Conservation (phyloP, 2,797 vertebrate species). For the Poeciliopsis presidionis region DNA sequence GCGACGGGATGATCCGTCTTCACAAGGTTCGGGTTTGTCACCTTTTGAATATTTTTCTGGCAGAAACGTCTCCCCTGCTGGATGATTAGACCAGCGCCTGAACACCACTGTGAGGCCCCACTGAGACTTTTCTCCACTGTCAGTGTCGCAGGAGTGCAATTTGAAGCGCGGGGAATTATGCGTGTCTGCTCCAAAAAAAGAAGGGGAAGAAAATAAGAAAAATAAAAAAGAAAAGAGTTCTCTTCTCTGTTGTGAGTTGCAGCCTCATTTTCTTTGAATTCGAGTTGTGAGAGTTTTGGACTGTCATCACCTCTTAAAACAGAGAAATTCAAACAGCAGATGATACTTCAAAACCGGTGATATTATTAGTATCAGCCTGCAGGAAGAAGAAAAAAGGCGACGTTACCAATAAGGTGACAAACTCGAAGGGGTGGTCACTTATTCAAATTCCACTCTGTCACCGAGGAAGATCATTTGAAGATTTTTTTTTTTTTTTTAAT, state of each 20-base stretch:
- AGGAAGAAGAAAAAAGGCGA: slow-evolving; percentile 7
- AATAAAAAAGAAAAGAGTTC: neutral
- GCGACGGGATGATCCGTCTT: slow-evolving; percentile 38
- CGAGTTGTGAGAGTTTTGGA: slow-evolving; percentile 40
- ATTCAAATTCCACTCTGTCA: slow-evolving; percentile 20
- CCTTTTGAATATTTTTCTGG: slow-evolving; percentile 38
- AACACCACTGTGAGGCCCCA: slow-evolving; percentile 34
- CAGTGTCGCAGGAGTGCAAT: slow-evolving; percentile 25
- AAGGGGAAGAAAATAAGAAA: neutral
- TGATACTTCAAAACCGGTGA: slow-evolving; percentile 28
- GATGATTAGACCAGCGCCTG: slow-evolving; percentile 51
- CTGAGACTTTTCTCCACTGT: slow-evolving; percentile 43
- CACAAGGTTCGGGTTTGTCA: slow-evolving; percentile 30
- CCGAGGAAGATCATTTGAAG: neutral
- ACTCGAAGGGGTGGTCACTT: slow-evolving; percentile 13
- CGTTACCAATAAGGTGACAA: neutral
- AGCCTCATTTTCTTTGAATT: slow-evolving; percentile 11
- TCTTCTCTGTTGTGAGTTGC: slow-evolving; percentile 36
- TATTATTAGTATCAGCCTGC: slow-evolving; percentile 53
- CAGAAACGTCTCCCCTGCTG: slow-evolving; percentile 44
- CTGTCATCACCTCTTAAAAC: slow-evolving; percentile 31
- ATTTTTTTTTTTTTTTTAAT: neutral
- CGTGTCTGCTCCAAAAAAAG: slow-evolving; percentile 19
- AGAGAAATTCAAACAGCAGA: slow-evolving; percentile 20
- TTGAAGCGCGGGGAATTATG: slow-evolving; percentile 26